A percentile compares a stretch with the other conserved stretches of the same genome.
These are phyloP conservation scores for Ectropis grisescens DNA, from an alignment of 1,140 invertebrate genomes.

Conservation along the genomic window DNA sequence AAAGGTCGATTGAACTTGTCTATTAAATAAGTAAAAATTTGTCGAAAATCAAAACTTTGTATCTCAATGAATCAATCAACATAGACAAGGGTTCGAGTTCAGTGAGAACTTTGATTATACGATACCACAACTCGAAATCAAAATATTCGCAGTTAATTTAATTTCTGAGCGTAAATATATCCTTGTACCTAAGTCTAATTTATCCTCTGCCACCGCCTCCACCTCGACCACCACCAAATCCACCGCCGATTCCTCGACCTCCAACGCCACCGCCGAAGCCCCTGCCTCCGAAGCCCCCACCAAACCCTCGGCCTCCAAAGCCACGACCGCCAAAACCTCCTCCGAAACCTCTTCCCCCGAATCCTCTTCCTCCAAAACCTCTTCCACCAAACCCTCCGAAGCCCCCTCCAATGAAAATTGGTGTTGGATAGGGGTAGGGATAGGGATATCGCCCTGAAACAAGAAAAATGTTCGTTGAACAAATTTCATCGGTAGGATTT, in stretches of 20 bases:
- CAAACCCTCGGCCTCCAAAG: conserved; percentile 9
- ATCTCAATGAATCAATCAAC: background rate
- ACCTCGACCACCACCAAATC: conserved; percentile 15
- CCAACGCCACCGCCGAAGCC: conserved; percentile 10
- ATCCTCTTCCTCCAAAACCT: conserved; percentile 21
- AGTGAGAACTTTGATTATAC: background rate
- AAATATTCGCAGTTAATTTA: background rate
- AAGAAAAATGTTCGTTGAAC: background rate
- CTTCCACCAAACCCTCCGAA: conserved; percentile 22
- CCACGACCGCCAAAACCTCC: conserved; percentile 16
- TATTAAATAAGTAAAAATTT: background rate
- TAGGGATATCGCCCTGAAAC: conserved; percentile 16
- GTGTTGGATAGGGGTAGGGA: conserved; percentile 20
- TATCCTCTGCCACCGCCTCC: conserved; percentile 27
- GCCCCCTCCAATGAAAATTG: conserved; percentile 21
- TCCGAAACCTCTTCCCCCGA: conserved; percentile 18
- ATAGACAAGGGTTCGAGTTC: background rate
- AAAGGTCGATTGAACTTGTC: too few species aligned
- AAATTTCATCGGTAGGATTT: background rate
- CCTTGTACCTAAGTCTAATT: background rate
- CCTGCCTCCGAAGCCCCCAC: conserved; percentile 11
- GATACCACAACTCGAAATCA: background rate
- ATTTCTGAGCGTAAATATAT: background rate
- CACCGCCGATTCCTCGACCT: conserved; percentile 18
- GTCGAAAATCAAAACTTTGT: background rate